Evolutionary conservation across 2,888 invertebrate genomes (phyloP).

Genomic region (Taphrorychus bicolor): DNA sequence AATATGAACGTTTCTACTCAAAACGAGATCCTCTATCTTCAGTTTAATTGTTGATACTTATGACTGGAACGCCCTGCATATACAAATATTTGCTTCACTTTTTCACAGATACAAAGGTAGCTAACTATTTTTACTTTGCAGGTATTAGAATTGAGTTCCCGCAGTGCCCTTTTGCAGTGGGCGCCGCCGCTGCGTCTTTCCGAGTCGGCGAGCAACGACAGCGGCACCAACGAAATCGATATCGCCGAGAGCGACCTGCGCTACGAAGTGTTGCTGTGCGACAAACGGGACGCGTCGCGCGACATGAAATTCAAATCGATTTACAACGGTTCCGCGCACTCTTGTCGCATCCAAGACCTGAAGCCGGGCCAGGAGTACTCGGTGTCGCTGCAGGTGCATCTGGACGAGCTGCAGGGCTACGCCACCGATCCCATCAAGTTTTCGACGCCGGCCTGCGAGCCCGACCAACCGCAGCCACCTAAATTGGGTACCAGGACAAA

Average conservation of each 20-base stretch:
- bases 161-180: constrained; percentile 87
- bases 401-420: constrained; percentile 77
- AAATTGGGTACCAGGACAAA: constrained; percentile 76
- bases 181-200: constrained; percentile 68
- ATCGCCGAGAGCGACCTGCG: constrained; percentile 71
- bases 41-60: too few relatives aligned
- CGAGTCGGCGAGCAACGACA: constrained; percentile 60
- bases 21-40: too few relatives aligned
- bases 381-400: constrained; percentile 79
- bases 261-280: constrained; percentile 83
- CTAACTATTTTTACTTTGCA: constrained; percentile 60
- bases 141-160: constrained; percentile 84
- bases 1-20: too few relatives aligned
- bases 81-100: too few relatives aligned
- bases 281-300: constrained; percentile 64
- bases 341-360: constrained; percentile 82
- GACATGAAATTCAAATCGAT: constrained; percentile 87
- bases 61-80: too few relatives aligned
- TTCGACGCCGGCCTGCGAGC: constrained; percentile 81
- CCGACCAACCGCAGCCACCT: constrained; percentile 75
- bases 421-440: constrained; percentile 82
- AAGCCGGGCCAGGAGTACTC: constrained; percentile 89
- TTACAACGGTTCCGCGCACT: constrained; percentile 78
- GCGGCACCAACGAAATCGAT: constrained; percentile 61
- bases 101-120: too few relatives aligned